phyloP scores from a whole-genome alignment of 2,113 vertebrate species.

The Saccopteryx leptura region DNA sequence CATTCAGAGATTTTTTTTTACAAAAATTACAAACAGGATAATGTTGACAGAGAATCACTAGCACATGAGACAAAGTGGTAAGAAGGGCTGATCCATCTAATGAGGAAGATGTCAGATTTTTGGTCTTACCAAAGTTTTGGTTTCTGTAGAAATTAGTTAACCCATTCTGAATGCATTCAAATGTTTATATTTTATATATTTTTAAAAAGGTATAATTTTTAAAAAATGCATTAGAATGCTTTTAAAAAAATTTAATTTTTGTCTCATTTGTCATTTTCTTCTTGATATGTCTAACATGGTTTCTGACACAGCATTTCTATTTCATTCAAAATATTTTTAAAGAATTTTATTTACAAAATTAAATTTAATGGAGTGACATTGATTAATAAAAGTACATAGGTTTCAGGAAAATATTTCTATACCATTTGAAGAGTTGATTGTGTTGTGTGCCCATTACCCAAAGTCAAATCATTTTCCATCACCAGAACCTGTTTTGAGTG shows the following conservation, averaged over 20 bases:
- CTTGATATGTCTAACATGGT: fast-evolving
- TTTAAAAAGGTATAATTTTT: neutral
- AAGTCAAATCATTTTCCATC: too few relatives aligned
- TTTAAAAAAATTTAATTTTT: neutral
- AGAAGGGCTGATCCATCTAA: neutral
- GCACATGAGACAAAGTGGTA: neutral
- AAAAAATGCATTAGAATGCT: neutral
- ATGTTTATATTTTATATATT: neutral
- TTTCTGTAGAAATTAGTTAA: neutral
- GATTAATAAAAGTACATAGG: too few relatives aligned
- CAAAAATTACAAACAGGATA: neutral
- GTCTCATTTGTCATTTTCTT: neutral
- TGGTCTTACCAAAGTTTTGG: neutral
- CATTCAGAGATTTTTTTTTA: neutral
- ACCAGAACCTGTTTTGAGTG: neutral
- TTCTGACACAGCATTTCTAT: neutral
- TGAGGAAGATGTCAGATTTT: neutral
- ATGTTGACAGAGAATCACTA: neutral
- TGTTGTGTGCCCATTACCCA: too few relatives aligned
- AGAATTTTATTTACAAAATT: too few relatives aligned
- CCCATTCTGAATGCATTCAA: neutral
- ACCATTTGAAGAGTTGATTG: too few relatives aligned
- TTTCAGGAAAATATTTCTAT: too few relatives aligned
- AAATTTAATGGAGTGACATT: too few relatives aligned
- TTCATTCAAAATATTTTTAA: neutral